A percentile compares a stretch with the other conserved stretches of the same genome.
These are phyloP conservation scores for Gorsachius magnificus DNA, from an alignment of 2,797 vertebrate genomes.

Conservation along the genomic window DNA sequence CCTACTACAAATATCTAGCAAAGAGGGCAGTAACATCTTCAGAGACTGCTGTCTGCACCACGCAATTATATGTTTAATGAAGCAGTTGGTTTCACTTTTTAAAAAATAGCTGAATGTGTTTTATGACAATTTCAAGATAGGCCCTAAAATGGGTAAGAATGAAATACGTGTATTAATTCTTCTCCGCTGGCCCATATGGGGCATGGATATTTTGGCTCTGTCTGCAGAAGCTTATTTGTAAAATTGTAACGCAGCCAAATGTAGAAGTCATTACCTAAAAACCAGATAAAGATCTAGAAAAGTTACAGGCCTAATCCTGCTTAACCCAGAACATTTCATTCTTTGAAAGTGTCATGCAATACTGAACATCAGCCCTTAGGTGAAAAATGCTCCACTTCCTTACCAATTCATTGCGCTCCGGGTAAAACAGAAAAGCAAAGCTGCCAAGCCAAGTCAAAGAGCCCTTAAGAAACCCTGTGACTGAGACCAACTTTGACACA, in stretches of 20 bases:
- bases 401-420: not conserved
- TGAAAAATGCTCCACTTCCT: not conserved
- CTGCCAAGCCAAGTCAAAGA: not conserved
- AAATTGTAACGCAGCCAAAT: not conserved
- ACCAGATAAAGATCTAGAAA: not conserved
- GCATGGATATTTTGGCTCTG: not conserved
- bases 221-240: not conserved
- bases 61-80: not conserved
- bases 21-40: not conserved
- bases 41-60: not conserved
- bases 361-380: not conserved
- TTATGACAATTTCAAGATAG: not conserved
- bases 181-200: not conserved
- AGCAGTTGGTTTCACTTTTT: not conserved
- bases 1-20: not conserved
- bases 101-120: not conserved
- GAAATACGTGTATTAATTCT: not conserved
- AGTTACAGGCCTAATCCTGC: not conserved
- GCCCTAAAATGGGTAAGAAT: not conserved
- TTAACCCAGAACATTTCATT: not conserved
- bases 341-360: fast-evolving
- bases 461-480: not conserved
- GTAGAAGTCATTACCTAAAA: not conserved
- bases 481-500: not conserved
- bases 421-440: not conserved